Percentiles rank a stretch among this genome's conserved stretches.
Evolutionary conservation across 2,888 invertebrate species (phyloP).

Genomic region (Dusona sp.): DNA sequence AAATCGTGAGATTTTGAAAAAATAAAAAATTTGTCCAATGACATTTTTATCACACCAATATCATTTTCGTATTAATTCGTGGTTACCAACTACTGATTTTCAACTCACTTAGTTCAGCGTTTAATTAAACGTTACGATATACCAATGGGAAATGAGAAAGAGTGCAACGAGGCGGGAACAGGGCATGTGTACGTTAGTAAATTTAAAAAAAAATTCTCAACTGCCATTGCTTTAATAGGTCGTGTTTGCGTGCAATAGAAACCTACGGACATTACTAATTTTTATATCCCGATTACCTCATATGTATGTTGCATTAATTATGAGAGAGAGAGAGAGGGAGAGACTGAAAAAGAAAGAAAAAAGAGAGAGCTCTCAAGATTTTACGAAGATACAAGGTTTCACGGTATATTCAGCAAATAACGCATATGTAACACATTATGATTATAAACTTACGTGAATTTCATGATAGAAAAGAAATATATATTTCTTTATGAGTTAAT

Average conservation of each 20-base stretch:
- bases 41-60: neutral
- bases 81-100: conserved; percentile 28
- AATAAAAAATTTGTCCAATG: neutral
- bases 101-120: conserved; percentile 16
- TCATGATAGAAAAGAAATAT: neutral
- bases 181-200: conserved; percentile 8
- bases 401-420: neutral
- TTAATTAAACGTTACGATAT: conserved; percentile 53
- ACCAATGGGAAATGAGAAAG: conserved; percentile 13
- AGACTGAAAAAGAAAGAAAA: neutral
- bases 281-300: conserved; percentile 52
- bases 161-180: neutral
- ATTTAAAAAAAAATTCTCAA: conserved; percentile 53
- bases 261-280: conserved; percentile 45
- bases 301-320: conserved; percentile 49
- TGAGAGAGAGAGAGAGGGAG: neutral
- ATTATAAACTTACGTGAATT: neutral
- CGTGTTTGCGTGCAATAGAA: conserved; percentile 57
- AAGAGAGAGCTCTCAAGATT: conserved; percentile 39
- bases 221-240: conserved; percentile 50
- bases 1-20: neutral
- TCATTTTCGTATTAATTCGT: conserved; percentile 15
- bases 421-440: neutral
- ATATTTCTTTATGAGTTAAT: neutral
- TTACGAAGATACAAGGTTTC: conserved; percentile 43